These are phyloP conservation scores for Hemichromis elongatus DNA, from an alignment of 2,113 vertebrate species.

Conservation along the genomic window DNA sequence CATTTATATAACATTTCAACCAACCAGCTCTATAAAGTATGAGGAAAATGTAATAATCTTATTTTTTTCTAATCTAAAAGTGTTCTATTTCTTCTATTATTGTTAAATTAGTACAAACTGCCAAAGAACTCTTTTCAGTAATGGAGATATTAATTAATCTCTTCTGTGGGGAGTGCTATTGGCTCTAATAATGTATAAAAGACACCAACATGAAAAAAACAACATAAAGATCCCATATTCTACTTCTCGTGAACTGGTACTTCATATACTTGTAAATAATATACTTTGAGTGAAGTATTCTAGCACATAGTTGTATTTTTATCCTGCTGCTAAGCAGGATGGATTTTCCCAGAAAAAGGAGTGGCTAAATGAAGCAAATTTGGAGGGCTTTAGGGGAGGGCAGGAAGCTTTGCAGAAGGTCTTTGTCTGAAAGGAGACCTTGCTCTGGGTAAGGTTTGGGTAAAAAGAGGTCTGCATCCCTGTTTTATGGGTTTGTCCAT, in stretches of 20 bases:
- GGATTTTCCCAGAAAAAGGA: slow-evolving; percentile 35
- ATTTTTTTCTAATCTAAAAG: neutral
- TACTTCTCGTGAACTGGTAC: neutral
- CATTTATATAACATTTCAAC: neutral
- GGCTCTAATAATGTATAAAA: slow-evolving; percentile 12
- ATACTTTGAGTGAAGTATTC: slow-evolving; percentile 16
- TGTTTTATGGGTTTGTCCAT: neutral
- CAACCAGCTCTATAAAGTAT: neutral
- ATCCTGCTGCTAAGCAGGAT: slow-evolving; percentile 19
- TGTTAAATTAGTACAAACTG: neutral
- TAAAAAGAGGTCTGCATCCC: slow-evolving; percentile 27
- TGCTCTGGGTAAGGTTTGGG: slow-evolving; percentile 26
- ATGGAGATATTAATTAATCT: neutral
- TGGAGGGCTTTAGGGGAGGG: neutral
- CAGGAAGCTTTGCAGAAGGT: slow-evolving; percentile 12
- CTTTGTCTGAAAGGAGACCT: slow-evolving; percentile 41
- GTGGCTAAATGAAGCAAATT: slow-evolving; percentile 31
- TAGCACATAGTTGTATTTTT: slow-evolving; percentile 14
- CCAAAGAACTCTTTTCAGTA: neutral
- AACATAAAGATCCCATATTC: slow-evolving; percentile 20
- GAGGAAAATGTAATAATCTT: neutral
- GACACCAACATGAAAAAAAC: neutral
- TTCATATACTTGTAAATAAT: slow-evolving; percentile 59
- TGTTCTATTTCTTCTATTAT: neutral
- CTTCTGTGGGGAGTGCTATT: neutral